Evolutionary conservation across 2,888 invertebrate species (phyloP).

Genomic region (Hypena proboscidalis): DNA sequence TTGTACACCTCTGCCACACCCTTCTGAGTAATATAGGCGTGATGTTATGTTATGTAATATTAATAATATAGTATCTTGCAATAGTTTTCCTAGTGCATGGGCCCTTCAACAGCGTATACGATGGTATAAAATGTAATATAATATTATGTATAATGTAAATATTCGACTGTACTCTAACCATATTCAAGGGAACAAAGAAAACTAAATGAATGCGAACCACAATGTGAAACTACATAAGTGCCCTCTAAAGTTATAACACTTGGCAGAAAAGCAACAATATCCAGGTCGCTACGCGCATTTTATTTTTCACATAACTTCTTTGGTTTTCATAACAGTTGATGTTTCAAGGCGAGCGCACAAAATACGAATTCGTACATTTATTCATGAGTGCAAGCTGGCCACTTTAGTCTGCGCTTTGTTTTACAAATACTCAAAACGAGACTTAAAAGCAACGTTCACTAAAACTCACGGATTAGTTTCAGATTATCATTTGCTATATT

Average conservation of each 20-base stretch:
- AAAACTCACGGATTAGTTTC: constrained; percentile 35
- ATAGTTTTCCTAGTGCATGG: too few species aligned
- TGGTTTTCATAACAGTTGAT: constrained; percentile 56
- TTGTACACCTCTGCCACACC: too few species aligned
- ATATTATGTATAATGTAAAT: too few species aligned
- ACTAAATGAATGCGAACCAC: neutral
- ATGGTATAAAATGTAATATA: too few species aligned
- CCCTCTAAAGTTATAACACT: constrained; percentile 31
- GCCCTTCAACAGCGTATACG: too few species aligned
- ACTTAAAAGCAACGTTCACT: constrained; percentile 40
- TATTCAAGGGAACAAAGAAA: neutral
- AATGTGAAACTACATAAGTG: constrained; percentile 12
- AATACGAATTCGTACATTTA: constrained; percentile 60
- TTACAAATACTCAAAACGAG: constrained; percentile 51
- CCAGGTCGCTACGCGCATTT: constrained; percentile 54
- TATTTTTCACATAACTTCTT: constrained; percentile 58
- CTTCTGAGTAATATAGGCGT: too few species aligned
- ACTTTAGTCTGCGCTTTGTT: constrained; percentile 54
- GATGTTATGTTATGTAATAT: too few species aligned
- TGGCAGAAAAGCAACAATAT: constrained; percentile 42
- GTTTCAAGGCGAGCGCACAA: constrained; percentile 48
- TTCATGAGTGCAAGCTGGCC: constrained; percentile 57
- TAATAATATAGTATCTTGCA: too few species aligned
- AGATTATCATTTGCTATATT: constrained; percentile 36
- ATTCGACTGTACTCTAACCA: neutral